Conservation (phyloP, 2,888 invertebrate species). For the Drosophila subquinaria region DNA sequence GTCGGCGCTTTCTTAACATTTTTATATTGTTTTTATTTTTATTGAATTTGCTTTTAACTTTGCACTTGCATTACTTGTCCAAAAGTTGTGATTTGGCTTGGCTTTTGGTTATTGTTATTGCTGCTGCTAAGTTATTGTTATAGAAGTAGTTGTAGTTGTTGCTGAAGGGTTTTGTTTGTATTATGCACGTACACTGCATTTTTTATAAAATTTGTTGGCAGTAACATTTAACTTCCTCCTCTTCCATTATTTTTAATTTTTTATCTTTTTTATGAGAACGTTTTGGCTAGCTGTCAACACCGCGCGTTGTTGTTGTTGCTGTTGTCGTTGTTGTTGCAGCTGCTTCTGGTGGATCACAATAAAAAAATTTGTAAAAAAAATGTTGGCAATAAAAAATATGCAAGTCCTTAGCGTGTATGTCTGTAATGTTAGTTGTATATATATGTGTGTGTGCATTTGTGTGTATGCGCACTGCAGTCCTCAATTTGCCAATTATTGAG, state of each 20-base stretch:
- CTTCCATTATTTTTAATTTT: neutral
- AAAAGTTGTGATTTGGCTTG: conserved; percentile 29
- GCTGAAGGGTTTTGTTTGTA: conserved; percentile 42
- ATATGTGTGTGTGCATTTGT: conserved; percentile 19
- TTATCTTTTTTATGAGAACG: conserved; percentile 20
- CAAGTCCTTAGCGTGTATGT: conserved; percentile 24
- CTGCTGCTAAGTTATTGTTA: conserved; percentile 26
- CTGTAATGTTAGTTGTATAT: conserved; percentile 9
- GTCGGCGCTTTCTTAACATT: conserved; percentile 32
- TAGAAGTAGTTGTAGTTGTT: conserved; percentile 16
- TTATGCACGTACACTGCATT: conserved; percentile 67
- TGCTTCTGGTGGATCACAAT: conserved; percentile 54
- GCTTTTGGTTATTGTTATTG: conserved; percentile 21
- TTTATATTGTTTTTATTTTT: conserved; percentile 15
- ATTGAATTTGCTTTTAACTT: conserved; percentile 18
- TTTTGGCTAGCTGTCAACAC: conserved; percentile 64
- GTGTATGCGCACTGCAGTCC: conserved; percentile 38
- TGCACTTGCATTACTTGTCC: conserved; percentile 46
- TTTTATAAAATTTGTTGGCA: conserved; percentile 37
- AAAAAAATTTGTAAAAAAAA: conserved; percentile 63
- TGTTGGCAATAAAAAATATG: conserved; percentile 13
- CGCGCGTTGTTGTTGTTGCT: conserved; percentile 55
- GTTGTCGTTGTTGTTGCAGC: conserved; percentile 31
- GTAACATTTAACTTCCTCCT: conserved; percentile 28
- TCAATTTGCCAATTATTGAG: conserved; percentile 42